A percentile compares a stretch with the other conserved stretches of the same genome.
These are phyloP conservation scores for Rhodeus uyekii DNA, from an alignment of 2,797 vertebrate species.

Conservation along the genomic window DNA sequence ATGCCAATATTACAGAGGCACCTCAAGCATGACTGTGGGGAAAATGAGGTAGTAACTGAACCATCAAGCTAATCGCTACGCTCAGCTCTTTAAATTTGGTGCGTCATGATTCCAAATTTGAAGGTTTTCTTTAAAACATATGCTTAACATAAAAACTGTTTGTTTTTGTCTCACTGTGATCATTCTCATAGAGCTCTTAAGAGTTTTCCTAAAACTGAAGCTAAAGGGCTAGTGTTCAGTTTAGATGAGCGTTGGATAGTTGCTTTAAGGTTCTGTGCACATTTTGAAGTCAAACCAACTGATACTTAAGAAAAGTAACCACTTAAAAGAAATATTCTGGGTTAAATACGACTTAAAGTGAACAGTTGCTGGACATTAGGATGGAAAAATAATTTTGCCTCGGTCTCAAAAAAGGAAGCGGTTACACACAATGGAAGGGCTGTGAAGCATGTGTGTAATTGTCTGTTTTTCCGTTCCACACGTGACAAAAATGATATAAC, in stretches of 20 bases:
- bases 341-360: background rate
- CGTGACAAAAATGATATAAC: background rate
- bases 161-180: conserved; percentile 12
- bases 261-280: background rate
- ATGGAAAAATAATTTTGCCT: background rate
- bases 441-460: background rate
- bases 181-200: background rate
- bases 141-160: no score
- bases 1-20: background rate
- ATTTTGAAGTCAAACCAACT: background rate
- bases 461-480: background rate
- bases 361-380: background rate
- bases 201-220: background rate
- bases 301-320: background rate
- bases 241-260: background rate
- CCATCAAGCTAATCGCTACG: background rate
- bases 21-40: background rate
- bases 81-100: background rate
- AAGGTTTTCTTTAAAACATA: background rate
- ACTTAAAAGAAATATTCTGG: conserved; percentile 10
- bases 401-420: background rate
- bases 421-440: background rate
- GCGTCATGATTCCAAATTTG: background rate
- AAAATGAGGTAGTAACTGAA: background rate
- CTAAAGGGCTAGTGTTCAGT: background rate